A percentile compares a stretch with the other conserved stretches of the same genome.
phyloP scores from a whole-genome alignment of 2,888 invertebrate species.

The Apotomis turbidana region DNA sequence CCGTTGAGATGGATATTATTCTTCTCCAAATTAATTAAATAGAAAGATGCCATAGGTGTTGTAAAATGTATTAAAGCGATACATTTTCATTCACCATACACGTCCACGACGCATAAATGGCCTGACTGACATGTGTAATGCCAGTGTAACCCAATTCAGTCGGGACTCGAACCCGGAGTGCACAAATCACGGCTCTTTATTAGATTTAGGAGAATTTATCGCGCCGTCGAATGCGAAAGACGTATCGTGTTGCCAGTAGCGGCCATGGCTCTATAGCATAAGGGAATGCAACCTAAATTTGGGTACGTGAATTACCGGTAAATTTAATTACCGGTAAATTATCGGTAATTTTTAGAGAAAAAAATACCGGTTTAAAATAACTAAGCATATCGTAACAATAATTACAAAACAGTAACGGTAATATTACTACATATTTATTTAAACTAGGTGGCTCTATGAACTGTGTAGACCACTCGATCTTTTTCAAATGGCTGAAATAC shows the following conservation, averaged over 20 bases:
- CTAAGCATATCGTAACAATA: no score
- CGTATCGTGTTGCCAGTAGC: conserved; percentile 45
- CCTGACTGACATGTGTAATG: conserved; percentile 34
- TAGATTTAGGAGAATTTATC: conserved; percentile 62
- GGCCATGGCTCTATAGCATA: not conserved
- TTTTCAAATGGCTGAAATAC: no score
- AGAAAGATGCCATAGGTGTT: not conserved
- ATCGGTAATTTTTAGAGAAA: no score
- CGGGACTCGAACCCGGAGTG: conserved; percentile 47
- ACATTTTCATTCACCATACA: not conserved
- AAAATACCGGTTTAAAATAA: no score
- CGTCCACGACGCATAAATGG: not conserved
- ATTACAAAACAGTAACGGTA: no score
- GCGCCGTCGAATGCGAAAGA: conserved; percentile 55
- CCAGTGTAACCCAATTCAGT: conserved; percentile 33
- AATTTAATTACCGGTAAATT: no score
- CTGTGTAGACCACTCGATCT: no score
- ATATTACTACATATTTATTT: no score
- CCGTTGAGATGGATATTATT: no score
- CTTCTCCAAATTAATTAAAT: not conserved
- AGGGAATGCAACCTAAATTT: not conserved
- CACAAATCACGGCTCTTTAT: conserved; percentile 61
- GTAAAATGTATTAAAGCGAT: not conserved
- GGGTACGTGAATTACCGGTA: no score
- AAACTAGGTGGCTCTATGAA: no score